Evolutionary conservation across 1,140 invertebrate species (phyloP), one percentile per base, ranked within the genome.

Genomic region (Brachionus paranguensis): DNA sequence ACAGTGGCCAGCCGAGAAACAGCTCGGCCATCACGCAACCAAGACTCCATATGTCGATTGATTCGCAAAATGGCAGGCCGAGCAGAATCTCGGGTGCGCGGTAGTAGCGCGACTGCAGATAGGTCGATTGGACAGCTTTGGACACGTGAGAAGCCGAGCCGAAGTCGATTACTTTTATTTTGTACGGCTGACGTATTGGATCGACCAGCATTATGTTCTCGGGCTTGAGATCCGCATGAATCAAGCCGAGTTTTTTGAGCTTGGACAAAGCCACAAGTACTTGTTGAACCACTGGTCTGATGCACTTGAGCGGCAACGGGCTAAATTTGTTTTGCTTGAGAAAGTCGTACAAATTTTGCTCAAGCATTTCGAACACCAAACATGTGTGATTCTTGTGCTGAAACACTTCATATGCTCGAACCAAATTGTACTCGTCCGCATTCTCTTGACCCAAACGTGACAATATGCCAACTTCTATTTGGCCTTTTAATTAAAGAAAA

Each of bases 161-260:
- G 91, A 99, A 99, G 91, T 99, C 98, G 86, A 99, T 99, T 7
- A 99, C 96, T 92, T 98, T 97, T 17, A 92, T 87, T 50, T 96
- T 92, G 90, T 98, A 99, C 0, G 97, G 97, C 88, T 99, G 96
- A 85, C 96, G 93, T 37, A 94, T 93, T 41, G 97, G 98, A 91
- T 99, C 97, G 78, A 99, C 96, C 86, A 99, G 90, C 97, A 99
- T 99, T 87, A 99, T 99, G 90, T 99, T 99, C 91, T 99, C 98
- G 10, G 98, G 98, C 90, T 99, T 99, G 85, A 99, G 91, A 90
- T 99, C 98, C 78, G 97, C 98, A 91, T 99, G 98, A 88, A 99
- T 99, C 86, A 99, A 91, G 84, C 97, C 97, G 87, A 99, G 92
- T 94, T 98, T 95, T 92, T 98, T 98, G 6, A 99, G 92, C 91